phyloP scores from a whole-genome alignment of 2,797 vertebrate species.

The Trachurus trachurus region DNA sequence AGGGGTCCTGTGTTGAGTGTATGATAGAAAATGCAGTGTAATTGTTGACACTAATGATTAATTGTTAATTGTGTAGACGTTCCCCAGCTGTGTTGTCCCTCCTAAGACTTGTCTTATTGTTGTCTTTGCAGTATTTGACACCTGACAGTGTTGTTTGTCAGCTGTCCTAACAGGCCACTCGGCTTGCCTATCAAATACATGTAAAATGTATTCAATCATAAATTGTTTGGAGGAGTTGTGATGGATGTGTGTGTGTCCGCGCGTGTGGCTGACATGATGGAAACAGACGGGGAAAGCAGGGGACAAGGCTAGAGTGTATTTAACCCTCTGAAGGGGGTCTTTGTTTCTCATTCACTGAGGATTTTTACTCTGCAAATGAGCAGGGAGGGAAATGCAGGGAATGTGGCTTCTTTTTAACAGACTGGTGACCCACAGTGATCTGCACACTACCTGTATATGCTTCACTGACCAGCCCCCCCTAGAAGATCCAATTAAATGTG shows the following conservation, averaged over 20 bases:
- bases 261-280: constrained; percentile 24
- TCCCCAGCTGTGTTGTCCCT: not conserved
- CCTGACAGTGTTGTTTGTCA: constrained; percentile 2
- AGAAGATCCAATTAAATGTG: constrained; percentile 14
- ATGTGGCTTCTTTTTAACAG: constrained; percentile 23
- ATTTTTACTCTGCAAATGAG: not conserved
- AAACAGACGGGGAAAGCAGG: constrained; percentile 8
- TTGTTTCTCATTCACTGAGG: constrained; percentile 8
- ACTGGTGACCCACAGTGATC: constrained; percentile 8
- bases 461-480: not conserved
- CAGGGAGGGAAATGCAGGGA: constrained; percentile 10
- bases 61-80: not conserved
- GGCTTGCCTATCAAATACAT: not conserved
- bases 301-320: constrained; percentile 23
- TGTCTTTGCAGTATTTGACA: constrained; percentile 11
- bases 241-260: not conserved
- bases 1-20: not conserved
- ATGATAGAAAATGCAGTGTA: not conserved
- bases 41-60: not conserved
- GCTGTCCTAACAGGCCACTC: not conserved
- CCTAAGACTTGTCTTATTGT: not conserved
- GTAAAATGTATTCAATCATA: not conserved
- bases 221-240: not conserved
- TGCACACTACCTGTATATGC: not conserved
- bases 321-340: constrained; percentile 32